Conservation (phyloP, 64 coral and sea anemone species). For the Cladopsammia gracilis region DNA sequence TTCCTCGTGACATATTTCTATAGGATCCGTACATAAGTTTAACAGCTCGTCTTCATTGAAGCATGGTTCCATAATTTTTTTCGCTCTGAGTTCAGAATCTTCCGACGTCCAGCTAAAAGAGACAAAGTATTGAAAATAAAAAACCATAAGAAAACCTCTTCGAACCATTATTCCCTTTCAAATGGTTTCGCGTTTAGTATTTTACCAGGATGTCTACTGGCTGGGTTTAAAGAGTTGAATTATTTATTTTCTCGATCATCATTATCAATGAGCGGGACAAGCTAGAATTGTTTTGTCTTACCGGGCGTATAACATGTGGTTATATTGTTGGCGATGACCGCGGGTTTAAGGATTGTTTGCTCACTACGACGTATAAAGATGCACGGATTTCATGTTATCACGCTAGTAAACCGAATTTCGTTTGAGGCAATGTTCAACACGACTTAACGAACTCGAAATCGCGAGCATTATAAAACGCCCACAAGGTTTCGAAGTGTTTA, state of each 20-base stretch:
- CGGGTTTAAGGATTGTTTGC: neutral
- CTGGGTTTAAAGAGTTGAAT: neutral
- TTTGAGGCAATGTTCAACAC: no score
- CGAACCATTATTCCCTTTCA: neutral
- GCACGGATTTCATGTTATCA: no score
- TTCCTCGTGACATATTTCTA: conserved; percentile 57
- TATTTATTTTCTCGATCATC: conserved; percentile 29
- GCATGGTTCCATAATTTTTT: conserved; percentile 54
- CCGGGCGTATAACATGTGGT: neutral
- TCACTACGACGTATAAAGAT: no score
- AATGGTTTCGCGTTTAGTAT: neutral
- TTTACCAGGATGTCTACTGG: neutral
- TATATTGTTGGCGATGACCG: conserved; percentile 1
- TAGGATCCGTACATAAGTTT: conserved; percentile 55
- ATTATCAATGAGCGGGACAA: neutral
- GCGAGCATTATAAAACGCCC: no score
- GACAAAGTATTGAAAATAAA: neutral
- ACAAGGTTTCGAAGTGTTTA: no score
- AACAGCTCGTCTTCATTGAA: conserved; percentile 58
- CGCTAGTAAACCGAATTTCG: no score
- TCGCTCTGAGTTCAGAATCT: neutral
- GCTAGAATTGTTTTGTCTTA: neutral
- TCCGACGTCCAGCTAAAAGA: neutral
- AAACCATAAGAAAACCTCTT: neutral
- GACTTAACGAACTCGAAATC: no score